Evolutionary conservation across 2,113 vertebrate genomes (phyloP).

Genomic region (Plectropomus leopardus): DNA sequence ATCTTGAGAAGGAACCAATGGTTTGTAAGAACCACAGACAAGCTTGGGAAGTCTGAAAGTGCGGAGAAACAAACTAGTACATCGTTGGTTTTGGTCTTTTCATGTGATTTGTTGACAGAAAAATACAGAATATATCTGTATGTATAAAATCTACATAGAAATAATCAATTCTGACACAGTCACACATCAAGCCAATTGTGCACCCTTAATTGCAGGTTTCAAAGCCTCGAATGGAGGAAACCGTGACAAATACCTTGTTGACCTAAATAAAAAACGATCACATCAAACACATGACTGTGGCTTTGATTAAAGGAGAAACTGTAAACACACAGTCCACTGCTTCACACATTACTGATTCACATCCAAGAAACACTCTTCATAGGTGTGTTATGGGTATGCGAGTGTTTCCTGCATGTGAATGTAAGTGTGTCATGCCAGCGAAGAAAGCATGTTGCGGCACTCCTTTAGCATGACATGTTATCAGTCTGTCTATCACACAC

Average conservation of each 20-base stretch:
- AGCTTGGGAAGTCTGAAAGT: background rate
- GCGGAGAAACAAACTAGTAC: background rate
- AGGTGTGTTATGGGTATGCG: conserved; percentile 32
- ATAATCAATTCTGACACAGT: background rate
- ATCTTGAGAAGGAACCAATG: background rate
- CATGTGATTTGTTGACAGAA: background rate
- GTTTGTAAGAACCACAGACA: background rate
- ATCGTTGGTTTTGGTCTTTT: conserved; percentile 1
- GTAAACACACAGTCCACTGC: conserved; percentile 78
- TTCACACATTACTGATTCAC: conserved; percentile 73
- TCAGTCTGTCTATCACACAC: conserved; percentile 14
- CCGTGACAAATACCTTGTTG: conserved; percentile 75
- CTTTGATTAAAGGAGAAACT: conserved; percentile 58
- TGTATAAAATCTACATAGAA: conserved; percentile 12
- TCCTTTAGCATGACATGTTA: conserved; percentile 66
- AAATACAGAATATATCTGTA: background rate
- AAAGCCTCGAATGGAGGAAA: conserved; percentile 50
- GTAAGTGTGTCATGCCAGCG: conserved; percentile 47
- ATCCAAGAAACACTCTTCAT: conserved; percentile 81
- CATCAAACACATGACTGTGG: conserved; percentile 46
- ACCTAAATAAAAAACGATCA: conserved; percentile 51
- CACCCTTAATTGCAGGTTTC: conserved; percentile 9
- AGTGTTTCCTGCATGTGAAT: conserved; percentile 30
- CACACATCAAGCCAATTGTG: background rate
- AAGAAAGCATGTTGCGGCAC: conserved; percentile 75